phyloP scores from a whole-genome alignment of 2,113 vertebrate genomes.

The Pachycephala philippinensis region DNA sequence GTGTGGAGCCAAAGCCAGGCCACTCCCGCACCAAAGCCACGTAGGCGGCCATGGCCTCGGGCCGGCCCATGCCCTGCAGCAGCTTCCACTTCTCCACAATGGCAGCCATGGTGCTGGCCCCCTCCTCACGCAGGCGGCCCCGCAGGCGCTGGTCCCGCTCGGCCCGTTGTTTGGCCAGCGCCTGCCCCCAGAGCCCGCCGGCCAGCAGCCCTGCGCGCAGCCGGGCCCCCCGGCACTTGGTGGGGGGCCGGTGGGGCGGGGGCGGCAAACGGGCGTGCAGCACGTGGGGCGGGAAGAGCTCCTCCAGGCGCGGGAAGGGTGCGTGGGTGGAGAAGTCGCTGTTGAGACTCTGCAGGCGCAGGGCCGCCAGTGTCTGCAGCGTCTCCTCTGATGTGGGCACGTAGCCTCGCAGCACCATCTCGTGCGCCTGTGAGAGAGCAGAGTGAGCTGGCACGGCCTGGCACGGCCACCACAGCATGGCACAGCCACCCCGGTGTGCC shows the following conservation, averaged over 20 bases:
- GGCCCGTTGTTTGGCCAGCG: slow-evolving; percentile 79
- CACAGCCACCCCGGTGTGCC: accelerated
- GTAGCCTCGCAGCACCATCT: slow-evolving; percentile 87
- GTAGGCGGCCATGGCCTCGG: slow-evolving; percentile 89
- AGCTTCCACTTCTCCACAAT: slow-evolving; percentile 91
- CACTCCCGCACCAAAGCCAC: slow-evolving; percentile 87
- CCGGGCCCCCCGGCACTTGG: slow-evolving; percentile 65
- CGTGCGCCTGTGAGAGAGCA: slow-evolving; percentile 74
- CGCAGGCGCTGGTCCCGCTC: slow-evolving; percentile 78
- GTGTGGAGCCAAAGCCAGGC: slow-evolving; percentile 91
- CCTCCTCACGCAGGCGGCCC: slow-evolving; percentile 79
- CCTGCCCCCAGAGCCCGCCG: slow-evolving; percentile 80
- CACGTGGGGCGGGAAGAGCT: slow-evolving; percentile 76
- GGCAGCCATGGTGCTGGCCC: slow-evolving; percentile 74
- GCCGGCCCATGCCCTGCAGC: slow-evolving; percentile 82
- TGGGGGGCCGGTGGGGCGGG: slow-evolving; percentile 45
- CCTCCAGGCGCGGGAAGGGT: slow-evolving; percentile 81
- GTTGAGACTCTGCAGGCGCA: slow-evolving; percentile 86
- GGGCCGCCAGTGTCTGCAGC: slow-evolving; percentile 84
- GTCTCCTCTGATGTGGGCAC: slow-evolving; percentile 86
- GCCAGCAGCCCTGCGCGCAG: slow-evolving; percentile 78
- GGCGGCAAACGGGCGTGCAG: slow-evolving; percentile 75
- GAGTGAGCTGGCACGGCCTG: accelerated
- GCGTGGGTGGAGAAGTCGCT: slow-evolving; percentile 84
- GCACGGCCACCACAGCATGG: accelerated